Percentiles rank a stretch among this genome's conserved stretches.
phyloP scores from a whole-genome alignment of 2,888 invertebrate species.

The Helleia helle region DNA sequence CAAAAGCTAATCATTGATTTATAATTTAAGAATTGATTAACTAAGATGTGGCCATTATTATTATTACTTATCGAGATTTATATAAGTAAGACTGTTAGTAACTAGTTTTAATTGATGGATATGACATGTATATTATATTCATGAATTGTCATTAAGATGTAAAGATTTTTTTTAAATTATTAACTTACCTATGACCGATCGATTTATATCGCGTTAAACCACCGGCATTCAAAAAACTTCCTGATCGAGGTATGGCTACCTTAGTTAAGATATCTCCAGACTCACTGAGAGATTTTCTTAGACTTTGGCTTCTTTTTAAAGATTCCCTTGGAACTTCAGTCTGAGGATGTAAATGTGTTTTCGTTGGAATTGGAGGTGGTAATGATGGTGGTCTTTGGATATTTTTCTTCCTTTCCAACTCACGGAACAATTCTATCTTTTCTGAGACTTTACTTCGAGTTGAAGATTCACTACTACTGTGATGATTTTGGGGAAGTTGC shows the following conservation, averaged over 20 bases:
- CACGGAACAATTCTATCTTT: slow-evolving; percentile 64
- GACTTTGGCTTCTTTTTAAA: slow-evolving; percentile 59
- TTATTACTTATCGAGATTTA: too few relatives aligned
- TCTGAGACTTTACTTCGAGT: slow-evolving; percentile 67
- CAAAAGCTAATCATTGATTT: too few relatives aligned
- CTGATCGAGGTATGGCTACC: slow-evolving; percentile 88
- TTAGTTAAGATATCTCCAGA: slow-evolving; percentile 88
- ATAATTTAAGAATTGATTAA: too few relatives aligned
- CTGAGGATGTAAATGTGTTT: slow-evolving; percentile 39
- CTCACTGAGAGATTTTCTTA: slow-evolving; percentile 65
- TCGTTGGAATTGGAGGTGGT: slow-evolving; percentile 63
- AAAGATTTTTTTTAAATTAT: not conserved
- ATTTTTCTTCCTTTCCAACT: slow-evolving; percentile 59
- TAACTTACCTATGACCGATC: slow-evolving; percentile 75
- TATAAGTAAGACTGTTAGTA: too few relatives aligned
- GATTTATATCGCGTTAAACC: slow-evolving; percentile 85
- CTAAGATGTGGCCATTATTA: too few relatives aligned
- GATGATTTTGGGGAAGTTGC: slow-evolving; percentile 27
- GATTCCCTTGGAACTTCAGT: slow-evolving; percentile 47
- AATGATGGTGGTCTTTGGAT: slow-evolving; percentile 62
- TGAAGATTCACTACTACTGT: slow-evolving; percentile 56
- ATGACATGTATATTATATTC: too few relatives aligned
- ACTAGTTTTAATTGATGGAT: too few relatives aligned
- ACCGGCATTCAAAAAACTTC: slow-evolving; percentile 88
- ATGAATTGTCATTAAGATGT: too few relatives aligned